Conservation (phyloP, 2,113 vertebrate genomes). For the Protomyctophum bolini region DNA sequence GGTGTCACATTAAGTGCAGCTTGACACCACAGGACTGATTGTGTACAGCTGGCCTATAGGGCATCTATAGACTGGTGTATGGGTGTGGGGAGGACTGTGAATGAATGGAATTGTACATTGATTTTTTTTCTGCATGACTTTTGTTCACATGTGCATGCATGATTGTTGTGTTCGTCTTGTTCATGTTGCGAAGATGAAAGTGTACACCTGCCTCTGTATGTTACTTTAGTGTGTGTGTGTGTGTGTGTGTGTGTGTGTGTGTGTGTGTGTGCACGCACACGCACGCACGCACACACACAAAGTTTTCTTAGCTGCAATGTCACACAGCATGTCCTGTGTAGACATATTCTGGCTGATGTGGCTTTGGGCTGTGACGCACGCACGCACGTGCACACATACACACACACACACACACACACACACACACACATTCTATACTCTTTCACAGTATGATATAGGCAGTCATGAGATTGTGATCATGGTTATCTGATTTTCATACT, state of each 20-base stretch:
- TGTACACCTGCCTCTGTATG: not conserved
- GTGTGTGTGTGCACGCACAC: not conserved
- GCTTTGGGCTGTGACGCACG: constrained; percentile 2
- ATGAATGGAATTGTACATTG: not conserved
- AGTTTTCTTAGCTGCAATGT: not conserved
- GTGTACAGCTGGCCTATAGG: too few species aligned
- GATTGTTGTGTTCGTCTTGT: not conserved
- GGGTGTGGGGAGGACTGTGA: too few species aligned
- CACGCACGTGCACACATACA: constrained; percentile 15
- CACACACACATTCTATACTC: constrained; percentile 24
- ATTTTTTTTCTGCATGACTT: not conserved
- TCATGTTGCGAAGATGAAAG: not conserved
- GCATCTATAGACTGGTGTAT: too few species aligned
- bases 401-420: constrained; percentile 8
- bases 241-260: not conserved
- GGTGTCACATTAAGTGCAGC: too few species aligned
- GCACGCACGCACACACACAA: not conserved
- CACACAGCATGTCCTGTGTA: not conserved
- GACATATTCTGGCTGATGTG: not conserved
- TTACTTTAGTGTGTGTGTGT: not conserved
- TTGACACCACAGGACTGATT: too few species aligned
- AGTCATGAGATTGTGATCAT: constrained; percentile 41
- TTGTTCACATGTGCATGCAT: not conserved
- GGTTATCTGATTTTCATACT: constrained; percentile 38
- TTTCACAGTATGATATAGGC: not conserved